These are phyloP conservation scores for Zophobas morio DNA, from an alignment of 1,140 invertebrate species.

Conservation along the genomic window DNA sequence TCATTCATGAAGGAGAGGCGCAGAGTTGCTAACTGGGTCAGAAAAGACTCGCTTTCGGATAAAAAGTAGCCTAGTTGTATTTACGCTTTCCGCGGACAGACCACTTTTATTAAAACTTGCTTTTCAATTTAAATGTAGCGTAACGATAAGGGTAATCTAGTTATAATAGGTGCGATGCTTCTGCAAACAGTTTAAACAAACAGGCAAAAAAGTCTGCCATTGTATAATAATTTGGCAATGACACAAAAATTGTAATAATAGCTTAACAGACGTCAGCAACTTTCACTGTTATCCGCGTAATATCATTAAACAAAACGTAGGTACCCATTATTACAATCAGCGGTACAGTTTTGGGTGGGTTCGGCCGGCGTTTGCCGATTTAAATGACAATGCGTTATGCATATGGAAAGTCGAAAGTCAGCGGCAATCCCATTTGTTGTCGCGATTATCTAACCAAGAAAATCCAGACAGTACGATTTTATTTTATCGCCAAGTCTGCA, in stretches of 20 bases:
- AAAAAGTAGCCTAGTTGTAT: constrained; percentile 11
- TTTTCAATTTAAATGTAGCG: constrained; percentile 19
- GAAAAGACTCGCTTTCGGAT: constrained; percentile 41
- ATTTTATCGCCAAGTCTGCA: constrained; percentile 9
- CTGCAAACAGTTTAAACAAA: constrained; percentile 5
- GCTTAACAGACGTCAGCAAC: constrained; percentile 28
- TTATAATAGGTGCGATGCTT: constrained; percentile 4
- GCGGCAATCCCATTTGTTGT: not conserved
- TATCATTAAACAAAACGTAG: constrained; percentile 16
- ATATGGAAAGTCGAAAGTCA: not conserved
- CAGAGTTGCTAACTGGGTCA: constrained; percentile 28
- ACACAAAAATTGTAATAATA: constrained; percentile 39
- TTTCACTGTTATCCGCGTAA: constrained; percentile 42
- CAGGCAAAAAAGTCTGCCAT: constrained; percentile 11
- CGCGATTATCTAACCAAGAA: constrained; percentile 4
- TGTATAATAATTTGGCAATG: constrained; percentile 46
- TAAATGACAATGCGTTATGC: constrained; percentile 8
- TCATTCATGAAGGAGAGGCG: constrained; percentile 16
- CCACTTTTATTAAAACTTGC: constrained; percentile 17
- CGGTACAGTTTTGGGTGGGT: constrained; percentile 6
- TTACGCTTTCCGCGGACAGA: constrained; percentile 43
- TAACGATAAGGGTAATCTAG: constrained; percentile 15
- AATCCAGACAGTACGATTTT: constrained; percentile 6
- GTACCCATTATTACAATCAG: constrained; percentile 2
- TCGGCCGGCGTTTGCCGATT: not conserved